Evolutionary conservation across 2,888 invertebrate genomes (phyloP).

Genomic region (Xanthia togata): DNA sequence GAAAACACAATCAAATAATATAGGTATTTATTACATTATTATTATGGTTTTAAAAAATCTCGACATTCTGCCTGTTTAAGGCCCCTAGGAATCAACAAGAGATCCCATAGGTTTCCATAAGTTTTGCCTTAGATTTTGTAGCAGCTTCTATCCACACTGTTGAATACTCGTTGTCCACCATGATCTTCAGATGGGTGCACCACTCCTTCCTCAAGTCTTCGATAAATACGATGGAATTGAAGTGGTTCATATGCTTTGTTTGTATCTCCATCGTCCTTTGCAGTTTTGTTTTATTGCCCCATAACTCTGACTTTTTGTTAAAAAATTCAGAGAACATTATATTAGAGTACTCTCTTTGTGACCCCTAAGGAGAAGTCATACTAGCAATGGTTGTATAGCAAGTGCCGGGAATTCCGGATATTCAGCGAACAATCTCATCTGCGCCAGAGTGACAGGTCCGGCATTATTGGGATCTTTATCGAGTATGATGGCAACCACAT

Average conservation of each 20-base stretch:
- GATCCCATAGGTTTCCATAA: constrained; percentile 1
- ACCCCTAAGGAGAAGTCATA: constrained; percentile 1
- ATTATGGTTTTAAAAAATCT: too few relatives aligned
- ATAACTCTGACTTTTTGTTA: not conserved
- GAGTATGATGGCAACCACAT: not conserved
- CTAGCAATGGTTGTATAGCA: constrained; percentile 13
- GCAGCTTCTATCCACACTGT: constrained; percentile 14
- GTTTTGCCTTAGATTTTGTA: constrained; percentile 4
- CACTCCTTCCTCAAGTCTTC: not conserved
- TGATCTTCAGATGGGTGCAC: constrained; percentile 8
- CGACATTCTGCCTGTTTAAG: not conserved
- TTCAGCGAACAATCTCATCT: constrained; percentile 7
- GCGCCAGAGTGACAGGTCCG: not conserved
- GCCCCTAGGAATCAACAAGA: constrained; percentile 1
- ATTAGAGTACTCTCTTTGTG: constrained; percentile 5
- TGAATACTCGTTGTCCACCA: constrained; percentile 17
- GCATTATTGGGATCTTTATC: not conserved
- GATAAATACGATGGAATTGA: not conserved
- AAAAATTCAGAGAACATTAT: constrained; percentile 7
- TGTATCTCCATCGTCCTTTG: not conserved
- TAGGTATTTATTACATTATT: not conserved
- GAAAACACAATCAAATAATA: not conserved
- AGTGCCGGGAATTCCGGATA: constrained; percentile 6
- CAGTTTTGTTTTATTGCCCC: not conserved
- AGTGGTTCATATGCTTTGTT: constrained; percentile 4